Base-by-base conservation (phyloP, 2,113 vertebrate genomes). In the Eleginops maclovinus region DNA sequence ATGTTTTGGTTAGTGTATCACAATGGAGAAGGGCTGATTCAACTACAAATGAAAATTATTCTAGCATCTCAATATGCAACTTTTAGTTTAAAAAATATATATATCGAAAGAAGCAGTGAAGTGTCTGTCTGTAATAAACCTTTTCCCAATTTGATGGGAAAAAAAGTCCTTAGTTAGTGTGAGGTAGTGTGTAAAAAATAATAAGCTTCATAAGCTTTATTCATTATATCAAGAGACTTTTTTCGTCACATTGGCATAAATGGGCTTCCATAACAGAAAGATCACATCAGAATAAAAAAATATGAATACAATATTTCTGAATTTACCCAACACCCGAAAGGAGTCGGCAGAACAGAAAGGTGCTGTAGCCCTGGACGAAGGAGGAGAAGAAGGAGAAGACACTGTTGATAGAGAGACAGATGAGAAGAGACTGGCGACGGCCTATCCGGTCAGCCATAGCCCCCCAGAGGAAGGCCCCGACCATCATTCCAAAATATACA, bases 331-430 rank as follows among this genome's bases (percentile, higher is more conserved):
- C 95, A 4, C 98, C 98, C 0, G 98, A 99, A 74, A 99, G 96
- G 59, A 99, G 96, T 58, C 98, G 95, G 91, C 98, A 99, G 88
- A 99, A 97, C 86, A 99, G 96, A 90, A 99, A 99, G 58, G 97
- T 98, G 94, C 97, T 97, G 13, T 99, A 99, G 73, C 98, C 98
- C 91, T 99, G 98, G 69, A 98, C 98, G 41, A 99, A 99, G 86
- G 98, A 99, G 46, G 98, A 99, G 95, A 99, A 99, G 95, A 98
- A 98, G 92, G 97, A 97, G 75, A 98, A 99, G 88, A 99, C 87
- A 8, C 97, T 97, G 94, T 99, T 99, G 95, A 99, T 97, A n/a
- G 98, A 99, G 75, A 99, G 97, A 2, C 96, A 97, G 93, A 99
- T 98, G 92, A 99, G 96, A 31, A 99, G 96, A 82, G 97, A 98